Conservation (phyloP, 2,113 vertebrate species). For the Chionis minor region DNA sequence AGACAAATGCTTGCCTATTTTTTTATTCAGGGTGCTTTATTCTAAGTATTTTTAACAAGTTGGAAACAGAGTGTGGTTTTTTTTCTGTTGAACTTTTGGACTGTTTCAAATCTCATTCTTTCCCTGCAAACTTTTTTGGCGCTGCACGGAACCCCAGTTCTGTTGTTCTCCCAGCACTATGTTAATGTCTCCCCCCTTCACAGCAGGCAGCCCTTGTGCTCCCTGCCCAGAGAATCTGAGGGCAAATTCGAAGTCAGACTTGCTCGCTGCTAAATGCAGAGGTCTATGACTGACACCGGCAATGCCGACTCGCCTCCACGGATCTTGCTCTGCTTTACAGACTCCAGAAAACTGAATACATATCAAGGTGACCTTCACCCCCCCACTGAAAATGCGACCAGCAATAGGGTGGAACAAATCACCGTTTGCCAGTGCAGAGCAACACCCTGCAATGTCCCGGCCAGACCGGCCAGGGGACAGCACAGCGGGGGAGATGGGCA, state of each 20-base stretch:
- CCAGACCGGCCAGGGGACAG: background rate
- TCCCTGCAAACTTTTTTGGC: background rate
- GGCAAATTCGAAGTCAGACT: background rate
- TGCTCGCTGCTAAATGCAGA: background rate
- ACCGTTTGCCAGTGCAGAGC: background rate
- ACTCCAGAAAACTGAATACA: background rate
- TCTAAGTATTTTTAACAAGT: background rate
- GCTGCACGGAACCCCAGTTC: background rate
- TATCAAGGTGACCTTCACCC: background rate
- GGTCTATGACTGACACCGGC: background rate
- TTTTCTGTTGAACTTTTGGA: background rate
- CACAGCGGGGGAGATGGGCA: rapidly evolving
- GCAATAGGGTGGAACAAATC: slow-evolving; percentile 1
- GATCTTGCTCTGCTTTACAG: background rate
- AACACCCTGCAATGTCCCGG: background rate
- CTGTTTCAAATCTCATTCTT: background rate
- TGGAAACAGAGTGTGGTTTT: background rate
- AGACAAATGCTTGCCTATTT: background rate
- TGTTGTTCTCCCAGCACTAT: background rate
- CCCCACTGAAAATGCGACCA: background rate
- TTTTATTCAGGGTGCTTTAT: background rate
- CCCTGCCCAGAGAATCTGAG: background rate
- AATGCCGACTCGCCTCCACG: background rate
- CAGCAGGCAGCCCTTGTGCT: background rate
- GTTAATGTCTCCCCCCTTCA: background rate